Evolutionary conservation across 2,113 vertebrate species (phyloP), one percentile per base, ranked within the genome.

Genomic region (Nothocercus nigrocapillus): DNA sequence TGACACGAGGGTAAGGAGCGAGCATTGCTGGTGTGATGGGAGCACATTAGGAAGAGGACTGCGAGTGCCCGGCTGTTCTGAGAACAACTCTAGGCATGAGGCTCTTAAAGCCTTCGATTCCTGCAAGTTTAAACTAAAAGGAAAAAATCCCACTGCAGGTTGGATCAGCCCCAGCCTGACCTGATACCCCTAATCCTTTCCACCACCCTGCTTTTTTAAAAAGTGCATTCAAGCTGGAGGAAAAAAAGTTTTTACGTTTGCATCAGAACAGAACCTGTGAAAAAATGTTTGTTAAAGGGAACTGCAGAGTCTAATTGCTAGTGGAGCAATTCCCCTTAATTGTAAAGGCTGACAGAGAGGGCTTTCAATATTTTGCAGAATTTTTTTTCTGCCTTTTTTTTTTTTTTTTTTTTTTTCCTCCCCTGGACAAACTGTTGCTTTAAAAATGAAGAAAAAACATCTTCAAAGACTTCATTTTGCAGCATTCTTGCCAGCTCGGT

Each of bases 401-500:
- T 45, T 27, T 53, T 49, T 21, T 49, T 21, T 49, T 21, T 49
- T 21, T 42, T 42, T 42, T 10, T 42, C 40, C 40, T 9, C 45
- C 9, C 18, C 45, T 91, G 54, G 93, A 84, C 56, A 88, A 90
- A 90, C 77, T 89, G 81, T 80, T 94, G 44, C 92, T 96, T 96
- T 95, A 85, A 97, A 96, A 95, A 94, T 83, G 67, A 95, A 94
- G 89, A 86, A 96, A 94, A 95, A 89, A 53, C 54, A 90, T 84
- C 94, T 95, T 96, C 95, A 95, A 96, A 95, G 96, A 58, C 69
- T 95, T 94, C 69, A 82, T 85, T 95, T 93, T 90, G 69, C 88
- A 93, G 95, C 95, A 91, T 96, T 94, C 95, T 93, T 91, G 94
- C 91, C 89, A 95, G 95, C 93, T 95, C 5, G 89, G 77, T 93